Evolutionary conservation across 2,797 vertebrate genomes (phyloP).

Genomic region (Pampus argenteus): DNA sequence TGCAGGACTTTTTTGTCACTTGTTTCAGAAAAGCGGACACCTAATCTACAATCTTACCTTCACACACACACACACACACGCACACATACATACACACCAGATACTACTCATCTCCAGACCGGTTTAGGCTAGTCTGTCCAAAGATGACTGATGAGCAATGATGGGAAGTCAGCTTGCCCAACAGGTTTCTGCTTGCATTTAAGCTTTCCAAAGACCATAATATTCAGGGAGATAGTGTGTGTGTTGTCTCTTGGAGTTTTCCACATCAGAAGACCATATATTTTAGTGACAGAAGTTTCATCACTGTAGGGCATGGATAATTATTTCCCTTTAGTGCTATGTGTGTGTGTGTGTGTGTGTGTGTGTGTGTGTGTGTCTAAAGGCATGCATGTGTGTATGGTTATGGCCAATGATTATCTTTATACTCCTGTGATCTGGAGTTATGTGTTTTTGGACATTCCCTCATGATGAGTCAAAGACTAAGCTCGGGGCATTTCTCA

Average conservation of each 20-base stretch:
- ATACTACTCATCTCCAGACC: constrained; percentile 58
- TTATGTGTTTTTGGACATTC: constrained; percentile 75
- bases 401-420: constrained; percentile 68
- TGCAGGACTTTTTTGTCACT: constrained; percentile 14
- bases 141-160: constrained; percentile 72
- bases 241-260: constrained; percentile 56
- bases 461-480: constrained; percentile 64
- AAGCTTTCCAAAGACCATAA: constrained; percentile 63
- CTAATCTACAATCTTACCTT: constrained; percentile 31
- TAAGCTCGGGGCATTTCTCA: constrained; percentile 56
- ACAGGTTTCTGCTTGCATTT: constrained; percentile 83
- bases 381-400: constrained; percentile 43
- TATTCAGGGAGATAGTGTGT: constrained; percentile 39
- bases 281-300: constrained; percentile 79
- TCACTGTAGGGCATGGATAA: constrained; percentile 76
- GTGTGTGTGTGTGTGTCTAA: constrained; percentile 36
- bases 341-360: constrained; percentile 37
- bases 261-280: constrained; percentile 73
- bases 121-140: constrained; percentile 71
- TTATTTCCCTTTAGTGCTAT: constrained; percentile 59
- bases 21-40: neutral
- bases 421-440: constrained; percentile 61
- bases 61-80: constrained; percentile 15
- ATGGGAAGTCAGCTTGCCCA: constrained; percentile 70
- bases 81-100: constrained; percentile 26